Evolutionary conservation across 1,140 invertebrate genomes (phyloP), one percentile per base, ranked within the genome.

Genomic region (Ylistrum balloti): DNA sequence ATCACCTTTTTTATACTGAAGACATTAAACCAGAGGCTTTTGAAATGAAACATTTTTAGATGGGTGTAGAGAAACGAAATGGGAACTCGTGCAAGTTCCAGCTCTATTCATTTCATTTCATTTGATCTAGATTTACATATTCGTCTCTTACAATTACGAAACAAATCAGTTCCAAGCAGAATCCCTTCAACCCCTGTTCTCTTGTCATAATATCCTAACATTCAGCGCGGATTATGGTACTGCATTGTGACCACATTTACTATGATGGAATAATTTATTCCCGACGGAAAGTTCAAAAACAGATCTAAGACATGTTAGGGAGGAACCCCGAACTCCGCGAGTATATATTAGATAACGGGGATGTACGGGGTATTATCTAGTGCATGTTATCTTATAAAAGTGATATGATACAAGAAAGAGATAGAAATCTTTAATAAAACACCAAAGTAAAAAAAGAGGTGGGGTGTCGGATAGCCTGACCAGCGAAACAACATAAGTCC

Each of bases 251-350:
- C n/a, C 56, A 74, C 22, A 74, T 74, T 74, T 28, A 74, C 56
- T 74, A 74, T n/a, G 56, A 74, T n/a, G 56, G 56, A 74, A 74
- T 74, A 74, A 74, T 74, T 74, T 74, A 74, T 74, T 74, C 56
- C n/a, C 17, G 56, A n/a, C 0, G 56, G 56, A 74, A 74, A 74
- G 56, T 74, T 74, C 56, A 74, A 74, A 74, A 74, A 74, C 3
- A 45, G 41, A 74, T 74, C 56, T 28, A n/a, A 74, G 22, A 17
- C 56, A 74, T 74, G 22, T 74, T 74, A 5, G 56, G 56, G 56
- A 17, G 56, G 56, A 74, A 9, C 20, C 22, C 5, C n/a, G 56
- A 38, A 11, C 56, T n/a, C n/a, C 13, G n/a, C 3, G 11, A 7
- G 20, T 74, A 74, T 28, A 28, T 3, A n/a, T 74, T 74, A 74